Conservation (phyloP, 2,113 vertebrate species). For the Rissa tridactyla region DNA sequence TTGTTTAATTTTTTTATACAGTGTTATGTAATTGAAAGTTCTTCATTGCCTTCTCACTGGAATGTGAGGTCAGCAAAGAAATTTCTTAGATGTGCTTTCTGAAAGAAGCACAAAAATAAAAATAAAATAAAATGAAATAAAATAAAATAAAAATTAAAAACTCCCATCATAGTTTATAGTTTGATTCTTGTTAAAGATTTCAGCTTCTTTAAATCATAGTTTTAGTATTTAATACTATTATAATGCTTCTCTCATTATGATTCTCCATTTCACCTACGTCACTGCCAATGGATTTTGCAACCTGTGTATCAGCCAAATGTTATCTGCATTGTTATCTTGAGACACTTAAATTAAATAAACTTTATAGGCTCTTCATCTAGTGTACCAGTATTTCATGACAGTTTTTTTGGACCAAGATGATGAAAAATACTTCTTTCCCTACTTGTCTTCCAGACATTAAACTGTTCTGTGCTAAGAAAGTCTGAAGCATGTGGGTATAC, state of each 20-base stretch:
- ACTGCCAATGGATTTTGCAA: neutral
- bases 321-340: neutral
- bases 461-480: neutral
- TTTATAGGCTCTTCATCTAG: neutral
- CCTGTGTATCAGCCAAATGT: neutral
- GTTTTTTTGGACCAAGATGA: neutral
- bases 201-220: neutral
- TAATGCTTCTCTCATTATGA: neutral
- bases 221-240: neutral
- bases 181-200: neutral
- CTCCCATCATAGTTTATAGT: neutral
- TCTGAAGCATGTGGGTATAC: neutral
- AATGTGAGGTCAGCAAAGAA: neutral
- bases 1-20: neutral
- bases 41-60: neutral
- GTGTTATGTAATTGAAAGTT: neutral
- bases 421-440: neutral
- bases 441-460: neutral
- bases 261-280: neutral
- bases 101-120: neutral
- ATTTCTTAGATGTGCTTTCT: neutral
- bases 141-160: neutral
- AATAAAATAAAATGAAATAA: neutral
- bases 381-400: neutral
- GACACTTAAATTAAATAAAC: neutral